phyloP scores from a whole-genome alignment of 2,797 vertebrate genomes.

The Morus bassanus region DNA sequence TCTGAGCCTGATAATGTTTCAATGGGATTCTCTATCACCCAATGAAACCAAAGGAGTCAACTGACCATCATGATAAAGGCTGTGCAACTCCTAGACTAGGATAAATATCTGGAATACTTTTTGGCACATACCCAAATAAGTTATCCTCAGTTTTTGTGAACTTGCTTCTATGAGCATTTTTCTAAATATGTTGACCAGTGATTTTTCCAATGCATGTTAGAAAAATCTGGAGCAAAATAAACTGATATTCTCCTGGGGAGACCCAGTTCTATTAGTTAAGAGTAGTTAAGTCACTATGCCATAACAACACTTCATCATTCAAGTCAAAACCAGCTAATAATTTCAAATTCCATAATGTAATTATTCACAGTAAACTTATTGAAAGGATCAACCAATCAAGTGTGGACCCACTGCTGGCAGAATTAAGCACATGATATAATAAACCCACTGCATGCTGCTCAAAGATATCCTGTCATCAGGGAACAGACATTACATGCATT shows the following conservation, averaged over 20 bases:
- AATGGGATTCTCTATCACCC: neutral
- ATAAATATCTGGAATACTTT: neutral
- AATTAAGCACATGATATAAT: neutral
- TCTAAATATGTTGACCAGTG: neutral
- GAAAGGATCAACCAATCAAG: neutral
- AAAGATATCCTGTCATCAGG: fast-evolving
- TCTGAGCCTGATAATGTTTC: neutral
- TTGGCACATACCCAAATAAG: neutral
- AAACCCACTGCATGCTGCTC: neutral
- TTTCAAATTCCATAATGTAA: neutral
- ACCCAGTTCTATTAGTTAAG: neutral
- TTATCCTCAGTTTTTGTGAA: neutral
- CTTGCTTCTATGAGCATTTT: neutral
- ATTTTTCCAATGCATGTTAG: neutral
- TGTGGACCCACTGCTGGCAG: neutral
- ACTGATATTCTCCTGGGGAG: neutral
- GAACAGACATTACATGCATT: neutral
- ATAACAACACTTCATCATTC: neutral
- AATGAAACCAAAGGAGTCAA: neutral
- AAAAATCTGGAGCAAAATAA: neutral
- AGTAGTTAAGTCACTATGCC: neutral
- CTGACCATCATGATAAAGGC: neutral
- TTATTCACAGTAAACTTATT: neutral
- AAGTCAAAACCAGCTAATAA: neutral
- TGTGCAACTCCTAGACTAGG: neutral